Conservation (phyloP, 2,888 invertebrate genomes). For the Cephus spinipes region DNA sequence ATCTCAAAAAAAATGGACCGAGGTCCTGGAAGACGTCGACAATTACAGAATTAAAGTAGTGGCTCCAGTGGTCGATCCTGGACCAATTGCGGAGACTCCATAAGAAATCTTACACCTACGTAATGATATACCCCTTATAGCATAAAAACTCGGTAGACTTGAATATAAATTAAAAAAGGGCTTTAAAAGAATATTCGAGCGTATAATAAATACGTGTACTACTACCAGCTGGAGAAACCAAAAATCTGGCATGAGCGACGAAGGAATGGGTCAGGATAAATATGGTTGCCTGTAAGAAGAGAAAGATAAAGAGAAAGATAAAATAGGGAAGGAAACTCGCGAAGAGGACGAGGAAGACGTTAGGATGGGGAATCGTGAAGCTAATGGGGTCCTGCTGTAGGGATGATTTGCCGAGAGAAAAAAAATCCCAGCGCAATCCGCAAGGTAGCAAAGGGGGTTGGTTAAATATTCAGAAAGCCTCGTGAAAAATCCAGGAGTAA, state of each 20-base stretch:
- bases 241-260: neutral
- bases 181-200: neutral
- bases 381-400: neutral
- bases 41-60: slow-evolving; percentile 18
- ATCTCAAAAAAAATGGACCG: slow-evolving; percentile 27
- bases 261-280: neutral
- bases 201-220: neutral
- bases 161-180: slow-evolving; percentile 18
- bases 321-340: neutral
- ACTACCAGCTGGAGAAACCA: neutral
- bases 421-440: neutral
- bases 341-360: neutral
- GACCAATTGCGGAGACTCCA: no score
- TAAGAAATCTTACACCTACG: neutral
- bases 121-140: neutral
- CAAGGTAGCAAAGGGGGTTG: neutral
- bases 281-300: neutral
- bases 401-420: neutral
- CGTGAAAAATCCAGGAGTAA: neutral
- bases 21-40: slow-evolving; percentile 27
- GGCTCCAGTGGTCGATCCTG: no score
- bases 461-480: neutral
- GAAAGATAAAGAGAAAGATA: neutral
- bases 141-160: slow-evolving; percentile 13
- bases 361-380: neutral